These are phyloP conservation scores for Cuniculus paca DNA, from an alignment of 2,797 vertebrate genomes.

Conservation along the genomic window DNA sequence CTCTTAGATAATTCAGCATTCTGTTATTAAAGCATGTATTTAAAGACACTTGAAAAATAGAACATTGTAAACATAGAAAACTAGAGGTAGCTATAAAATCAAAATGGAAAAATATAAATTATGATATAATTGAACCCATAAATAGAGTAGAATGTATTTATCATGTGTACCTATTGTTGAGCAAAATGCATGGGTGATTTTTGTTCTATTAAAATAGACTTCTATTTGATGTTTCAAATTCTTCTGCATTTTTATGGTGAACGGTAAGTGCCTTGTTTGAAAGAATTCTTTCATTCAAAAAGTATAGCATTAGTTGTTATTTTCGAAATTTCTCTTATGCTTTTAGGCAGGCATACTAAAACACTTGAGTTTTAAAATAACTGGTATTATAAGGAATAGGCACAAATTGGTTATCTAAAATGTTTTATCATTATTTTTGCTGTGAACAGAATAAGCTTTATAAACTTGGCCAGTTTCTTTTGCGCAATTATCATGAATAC, in stretches of 20 bases:
- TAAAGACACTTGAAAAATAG: conserved; percentile 43
- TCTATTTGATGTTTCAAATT: conserved; percentile 58
- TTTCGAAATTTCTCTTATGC: conserved; percentile 63
- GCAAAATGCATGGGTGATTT: conserved; percentile 25
- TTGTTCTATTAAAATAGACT: conserved; percentile 48
- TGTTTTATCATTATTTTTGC: conserved; percentile 65
- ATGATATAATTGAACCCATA: neutral
- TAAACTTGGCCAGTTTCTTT: conserved; percentile 55
- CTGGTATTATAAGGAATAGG: conserved; percentile 59
- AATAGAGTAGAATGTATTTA: conserved; percentile 7
- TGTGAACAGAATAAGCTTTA: conserved; percentile 67
- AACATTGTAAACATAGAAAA: neutral
- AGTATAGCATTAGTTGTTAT: conserved; percentile 67
- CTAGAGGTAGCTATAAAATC: neutral
- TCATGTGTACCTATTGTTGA: neutral
- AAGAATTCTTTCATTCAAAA: conserved; percentile 70
- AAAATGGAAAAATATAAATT: neutral
- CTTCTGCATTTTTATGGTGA: conserved; percentile 54
- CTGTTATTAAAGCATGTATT: neutral
- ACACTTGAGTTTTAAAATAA: conserved; percentile 75
- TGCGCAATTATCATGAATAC: conserved; percentile 67
- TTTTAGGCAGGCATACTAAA: conserved; percentile 77
- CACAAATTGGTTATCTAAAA: conserved; percentile 67
- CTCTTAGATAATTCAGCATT: neutral
- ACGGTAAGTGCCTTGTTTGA: conserved; percentile 60